Evolutionary conservation across 2,888 invertebrate species (phyloP).

Genomic region (Artemia sinica): DNA sequence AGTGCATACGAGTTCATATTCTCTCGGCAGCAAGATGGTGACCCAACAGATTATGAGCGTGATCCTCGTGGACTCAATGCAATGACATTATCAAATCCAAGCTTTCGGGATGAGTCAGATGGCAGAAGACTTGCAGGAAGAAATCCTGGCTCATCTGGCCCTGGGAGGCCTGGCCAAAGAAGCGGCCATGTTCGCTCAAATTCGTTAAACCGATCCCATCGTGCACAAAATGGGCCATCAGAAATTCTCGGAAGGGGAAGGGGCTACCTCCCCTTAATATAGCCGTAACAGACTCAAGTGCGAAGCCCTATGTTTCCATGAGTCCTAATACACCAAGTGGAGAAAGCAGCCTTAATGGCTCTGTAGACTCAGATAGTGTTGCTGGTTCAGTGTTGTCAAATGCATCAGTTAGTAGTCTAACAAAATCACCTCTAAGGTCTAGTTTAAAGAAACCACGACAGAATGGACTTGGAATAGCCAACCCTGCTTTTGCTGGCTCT

Average conservation of each 20-base stretch:
- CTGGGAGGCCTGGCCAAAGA: conserved; percentile 16
- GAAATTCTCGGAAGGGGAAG: neutral
- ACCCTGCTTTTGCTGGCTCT: conserved; percentile 16
- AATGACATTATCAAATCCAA: conserved; percentile 25
- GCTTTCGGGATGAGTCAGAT: conserved; percentile 18
- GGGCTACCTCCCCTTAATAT: conserved; percentile 12
- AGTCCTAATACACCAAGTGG: conserved; percentile 13
- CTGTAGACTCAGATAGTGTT: conserved; percentile 18
- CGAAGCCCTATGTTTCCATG: conserved; percentile 19
- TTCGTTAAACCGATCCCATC: neutral
- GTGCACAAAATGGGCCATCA: neutral
- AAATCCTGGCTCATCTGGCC: conserved; percentile 14
- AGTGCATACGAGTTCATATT: conserved; percentile 63
- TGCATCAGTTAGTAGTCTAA: conserved; percentile 13
- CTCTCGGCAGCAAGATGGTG: conserved; percentile 42
- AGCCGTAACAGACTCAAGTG: conserved; percentile 20
- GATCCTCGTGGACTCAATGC: conserved; percentile 32
- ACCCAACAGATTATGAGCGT: conserved; percentile 48
- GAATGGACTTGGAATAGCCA: neutral
- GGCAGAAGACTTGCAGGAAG: conserved; percentile 1
- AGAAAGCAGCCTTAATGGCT: conserved; percentile 19
- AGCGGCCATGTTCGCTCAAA: conserved; percentile 11
- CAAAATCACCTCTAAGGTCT: conserved; percentile 46
- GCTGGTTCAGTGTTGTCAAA: conserved; percentile 19
- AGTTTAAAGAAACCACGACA: conserved; percentile 65